Evolutionary conservation across 2,113 vertebrate species (phyloP).

Genomic region (Cyprinus carpio): DNA sequence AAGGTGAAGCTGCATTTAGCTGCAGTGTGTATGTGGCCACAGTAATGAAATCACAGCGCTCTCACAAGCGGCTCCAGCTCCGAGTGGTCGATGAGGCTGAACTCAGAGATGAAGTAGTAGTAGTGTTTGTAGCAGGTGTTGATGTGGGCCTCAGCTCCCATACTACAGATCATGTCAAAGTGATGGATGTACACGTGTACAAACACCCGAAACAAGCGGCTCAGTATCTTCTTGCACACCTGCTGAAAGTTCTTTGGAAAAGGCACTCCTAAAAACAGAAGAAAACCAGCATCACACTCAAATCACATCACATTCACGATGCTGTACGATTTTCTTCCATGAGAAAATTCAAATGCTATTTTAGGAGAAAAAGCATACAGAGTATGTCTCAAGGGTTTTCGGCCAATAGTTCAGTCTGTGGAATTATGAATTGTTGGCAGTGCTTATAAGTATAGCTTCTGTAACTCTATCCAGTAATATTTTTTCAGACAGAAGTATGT

Average conservation of each 20-base stretch:
- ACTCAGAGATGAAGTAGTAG: slow-evolving; percentile 96
- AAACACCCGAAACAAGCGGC: slow-evolving; percentile 94
- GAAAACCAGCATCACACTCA: background rate
- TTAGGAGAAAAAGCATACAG: background rate
- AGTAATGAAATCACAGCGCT: slow-evolving; percentile 52
- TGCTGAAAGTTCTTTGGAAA: slow-evolving; percentile 98
- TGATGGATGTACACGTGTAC: slow-evolving; percentile 99
- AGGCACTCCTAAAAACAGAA: slow-evolving; percentile 82
- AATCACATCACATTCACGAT: background rate
- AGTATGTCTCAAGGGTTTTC: background rate
- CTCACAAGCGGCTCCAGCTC: slow-evolving; percentile 96
- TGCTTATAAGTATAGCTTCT: background rate
- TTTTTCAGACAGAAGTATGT: slow-evolving; percentile 18
- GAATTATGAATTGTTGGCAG: slow-evolving; percentile 21
- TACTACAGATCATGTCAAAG: slow-evolving; percentile 93
- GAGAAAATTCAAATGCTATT: background rate
- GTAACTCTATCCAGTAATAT: slow-evolving; percentile 1
- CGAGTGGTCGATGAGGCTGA: slow-evolving; percentile 91
- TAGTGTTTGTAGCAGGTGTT: slow-evolving; percentile 99
- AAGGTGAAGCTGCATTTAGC: background rate
- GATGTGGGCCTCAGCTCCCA: slow-evolving; percentile 96
- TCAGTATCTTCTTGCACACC: slow-evolving; percentile 97
- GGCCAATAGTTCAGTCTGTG: background rate
- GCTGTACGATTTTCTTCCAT: background rate
- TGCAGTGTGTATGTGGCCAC: background rate